These are phyloP conservation scores for Cinclus mexicanus DNA, from an alignment of 2,113 vertebrate genomes.

Conservation along the genomic window DNA sequence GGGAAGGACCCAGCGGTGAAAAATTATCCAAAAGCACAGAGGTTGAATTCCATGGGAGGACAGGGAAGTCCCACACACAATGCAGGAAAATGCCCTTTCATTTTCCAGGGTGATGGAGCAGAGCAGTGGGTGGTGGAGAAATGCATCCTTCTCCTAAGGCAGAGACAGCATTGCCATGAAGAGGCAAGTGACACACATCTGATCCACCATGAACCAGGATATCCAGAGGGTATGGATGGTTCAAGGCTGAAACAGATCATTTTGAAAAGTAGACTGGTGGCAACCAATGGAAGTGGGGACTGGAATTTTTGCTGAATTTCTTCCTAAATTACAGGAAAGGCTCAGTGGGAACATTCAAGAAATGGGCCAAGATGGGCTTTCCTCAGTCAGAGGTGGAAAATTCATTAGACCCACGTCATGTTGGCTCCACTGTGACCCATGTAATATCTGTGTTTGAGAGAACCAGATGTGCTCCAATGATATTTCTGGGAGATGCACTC, in stretches of 20 bases:
- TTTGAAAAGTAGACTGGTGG: neutral
- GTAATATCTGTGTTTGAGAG: neutral
- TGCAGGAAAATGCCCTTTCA: neutral
- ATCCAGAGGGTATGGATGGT: neutral
- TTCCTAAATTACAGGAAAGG: neutral
- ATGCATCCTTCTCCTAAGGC: neutral
- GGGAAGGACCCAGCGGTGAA: neutral
- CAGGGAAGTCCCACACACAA: accelerated
- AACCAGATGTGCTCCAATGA: neutral
- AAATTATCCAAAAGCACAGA: neutral
- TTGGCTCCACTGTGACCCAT: neutral
- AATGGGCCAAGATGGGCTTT: neutral
- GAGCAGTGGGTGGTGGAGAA: neutral
- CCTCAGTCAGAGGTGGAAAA: neutral
- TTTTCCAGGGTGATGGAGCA: neutral
- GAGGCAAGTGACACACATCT: neutral
- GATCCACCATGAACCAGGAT: neutral
- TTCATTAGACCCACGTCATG: neutral
- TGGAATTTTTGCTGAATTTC: neutral
- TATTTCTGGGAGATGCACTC: neutral
- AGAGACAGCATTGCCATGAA: neutral
- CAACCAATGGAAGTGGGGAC: neutral
- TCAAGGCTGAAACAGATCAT: neutral
- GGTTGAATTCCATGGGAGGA: neutral
- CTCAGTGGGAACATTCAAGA: neutral